Evolutionary conservation across 2,888 invertebrate genomes (phyloP), one percentile per base, ranked within the genome.

Genomic region (Sphecodes monilicornis): DNA sequence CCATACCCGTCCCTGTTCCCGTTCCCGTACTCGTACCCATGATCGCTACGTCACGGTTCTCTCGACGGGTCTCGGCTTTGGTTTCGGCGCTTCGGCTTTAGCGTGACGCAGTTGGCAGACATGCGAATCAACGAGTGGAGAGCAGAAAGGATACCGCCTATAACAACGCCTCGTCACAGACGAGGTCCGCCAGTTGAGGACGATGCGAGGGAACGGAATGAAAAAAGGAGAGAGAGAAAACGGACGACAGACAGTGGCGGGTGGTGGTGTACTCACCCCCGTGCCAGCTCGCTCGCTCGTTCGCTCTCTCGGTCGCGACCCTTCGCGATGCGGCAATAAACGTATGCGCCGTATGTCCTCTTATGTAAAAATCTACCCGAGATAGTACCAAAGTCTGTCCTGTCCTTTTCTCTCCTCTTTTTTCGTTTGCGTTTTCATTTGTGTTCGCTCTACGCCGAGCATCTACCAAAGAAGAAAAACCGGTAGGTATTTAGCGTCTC

Each of bases 241-340:
- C 76, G 76, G 39, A 75, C 78, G 81, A 85, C 82, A 84, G 86
- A 87, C 75, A 82, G 89, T 80, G 74, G 82, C 80, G 86, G 86
- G 86, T 82, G 84, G 82, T 84, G 86, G 86, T 80, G 84, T 82
- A 84, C 84, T 90, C 90, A 90, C 89, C 91, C 91, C 90, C 90
- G 86, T 82, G 80, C 29, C 29, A 29, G 29, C 60, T 60, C 29
- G 26, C 60, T 60, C 60, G 60, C 29, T 29, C 13, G 29, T 29
- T 60, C 29, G 18, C 60, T 60, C 29, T 26, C 60, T 57, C 57
- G 60, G 70, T 84, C 75, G 70, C 87, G 85, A 84, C 85, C 87
- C 86, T 86, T 78, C 74, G 77, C 82, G 81, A 89, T 86, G 85
- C 85, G 80, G 83, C 86, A 82, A 84, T 88, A 88, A 86, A 83